Evolutionary conservation across 2,113 vertebrate species (phyloP), one percentile per base, ranked within the genome.

Genomic region (Regulus satrapa): DNA sequence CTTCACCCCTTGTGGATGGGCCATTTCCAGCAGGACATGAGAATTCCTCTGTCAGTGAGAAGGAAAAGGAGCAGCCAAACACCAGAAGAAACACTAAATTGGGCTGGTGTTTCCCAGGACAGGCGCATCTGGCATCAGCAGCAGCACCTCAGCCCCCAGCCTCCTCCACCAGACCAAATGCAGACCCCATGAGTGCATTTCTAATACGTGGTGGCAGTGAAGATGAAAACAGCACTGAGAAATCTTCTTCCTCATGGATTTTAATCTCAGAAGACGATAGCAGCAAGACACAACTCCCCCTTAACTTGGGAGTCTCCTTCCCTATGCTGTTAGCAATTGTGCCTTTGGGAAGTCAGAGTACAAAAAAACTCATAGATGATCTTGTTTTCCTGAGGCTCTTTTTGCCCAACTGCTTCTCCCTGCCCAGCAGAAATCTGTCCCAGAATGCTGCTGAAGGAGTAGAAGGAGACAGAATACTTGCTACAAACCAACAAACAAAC

Each of bases 1-100:
- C 46, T 73, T 64, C 2, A 8, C 4, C 8, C 15, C 20, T 51
- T 40, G 21, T 0, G 0, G 40, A 7, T 3, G 32, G 20, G 38
- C 78, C 17, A 25, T 80, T 23, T 64, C 54, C 72, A 68, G 68
- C 5, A 51, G 68, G 32, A 67, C 46, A 26, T 14, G 9, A 51
- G 32, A 76, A 59, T 49, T 45, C 25, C 26, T 76, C 15, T 13
- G 1, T 15, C 66, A 16, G 5, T 29, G 29, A 80, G 49, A 80
- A 73, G 32, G 18, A 75, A 38, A 7, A 68, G 32, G 26, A 92
- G 56, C 18, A 79, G 52, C 12, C 46, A 43, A 61, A 63, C 63
- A 55, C 24, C 36, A 36, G 12, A 83, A 45, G 23, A 41, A 64
- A 52, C 75, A 38, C 15, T 7, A 18, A 32, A 29, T 31, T 7